phyloP scores from a whole-genome alignment of 1,140 invertebrate genomes.

The Drosophila repletoides region DNA sequence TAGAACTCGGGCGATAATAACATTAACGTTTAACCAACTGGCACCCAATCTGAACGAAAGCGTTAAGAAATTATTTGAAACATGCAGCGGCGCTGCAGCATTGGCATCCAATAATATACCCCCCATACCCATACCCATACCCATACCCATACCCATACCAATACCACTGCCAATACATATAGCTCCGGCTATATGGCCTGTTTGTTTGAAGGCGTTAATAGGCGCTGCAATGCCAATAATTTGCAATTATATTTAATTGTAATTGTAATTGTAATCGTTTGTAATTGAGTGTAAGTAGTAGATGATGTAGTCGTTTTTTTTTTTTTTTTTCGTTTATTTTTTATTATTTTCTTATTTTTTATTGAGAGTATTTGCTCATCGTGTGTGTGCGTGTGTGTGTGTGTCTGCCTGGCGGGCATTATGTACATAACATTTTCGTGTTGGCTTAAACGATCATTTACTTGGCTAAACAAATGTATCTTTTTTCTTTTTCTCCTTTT shows the following conservation, averaged over 20 bases:
- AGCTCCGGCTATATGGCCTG: too few species aligned
- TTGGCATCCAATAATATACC: conserved; percentile 59
- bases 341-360: conserved; percentile 40
- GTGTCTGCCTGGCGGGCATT: conserved; percentile 42
- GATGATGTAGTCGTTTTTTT: conserved; percentile 21
- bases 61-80: conserved; percentile 75
- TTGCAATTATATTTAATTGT: conserved; percentile 76
- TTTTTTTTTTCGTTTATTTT: conserved; percentile 39
- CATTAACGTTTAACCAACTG: conserved; percentile 61
- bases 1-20: conserved; percentile 52
- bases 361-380: conserved; percentile 63
- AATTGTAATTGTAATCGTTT: conserved; percentile 61
- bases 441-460: conserved; percentile 68
- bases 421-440: conserved; percentile 64
- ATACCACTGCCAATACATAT: conserved; percentile 4
- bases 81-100: conserved; percentile 64
- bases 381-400: conserved; percentile 37
- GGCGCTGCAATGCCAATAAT: conserved; percentile 76
- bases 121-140: background rate
- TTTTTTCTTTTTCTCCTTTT: conserved; percentile 17
- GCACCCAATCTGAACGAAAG: conserved; percentile 63
- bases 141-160: background rate
- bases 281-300: conserved; percentile 39
- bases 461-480: conserved; percentile 69
- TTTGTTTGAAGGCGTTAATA: conserved; percentile 66